These are phyloP conservation scores for Helostoma temminkii DNA, from an alignment of 2,797 vertebrate genomes.

Conservation along the genomic window DNA sequence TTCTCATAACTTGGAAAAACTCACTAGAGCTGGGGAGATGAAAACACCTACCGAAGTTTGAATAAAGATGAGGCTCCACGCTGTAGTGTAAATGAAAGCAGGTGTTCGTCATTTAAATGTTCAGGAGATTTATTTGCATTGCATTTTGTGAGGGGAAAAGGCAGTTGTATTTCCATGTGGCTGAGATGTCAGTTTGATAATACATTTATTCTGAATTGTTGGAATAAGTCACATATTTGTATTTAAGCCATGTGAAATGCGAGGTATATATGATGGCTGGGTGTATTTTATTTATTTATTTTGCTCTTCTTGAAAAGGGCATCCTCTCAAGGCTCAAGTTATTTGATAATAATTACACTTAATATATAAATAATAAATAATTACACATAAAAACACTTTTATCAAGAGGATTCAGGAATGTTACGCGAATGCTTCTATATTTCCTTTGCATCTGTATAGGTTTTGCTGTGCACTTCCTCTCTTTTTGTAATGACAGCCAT, in stretches of 20 bases:
- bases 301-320: conserved; percentile 19
- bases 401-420: conserved; percentile 13
- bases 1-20: conserved; percentile 11
- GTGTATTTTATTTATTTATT: not conserved
- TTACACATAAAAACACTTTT: no score
- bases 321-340: no score
- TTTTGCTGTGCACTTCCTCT: conserved; percentile 9
- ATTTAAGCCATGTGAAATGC: conserved; percentile 9
- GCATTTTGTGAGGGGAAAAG: conserved; percentile 15
- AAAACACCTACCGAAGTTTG: conserved; percentile 32
- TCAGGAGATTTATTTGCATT: conserved; percentile 52
- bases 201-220: conserved; percentile 14
- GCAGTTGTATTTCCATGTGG: conserved; percentile 19
- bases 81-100: conserved; percentile 46
- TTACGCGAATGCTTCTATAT: conserved; percentile 23
- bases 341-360: no score
- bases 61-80: conserved; percentile 49
- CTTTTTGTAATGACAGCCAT: conserved; percentile 19
- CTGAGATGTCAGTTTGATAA: conserved; percentile 11
- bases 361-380: not conserved
- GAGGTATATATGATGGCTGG: conserved; percentile 1
- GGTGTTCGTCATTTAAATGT: conserved; percentile 53
- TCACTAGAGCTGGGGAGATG: conserved; percentile 19
- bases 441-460: conserved; percentile 2
- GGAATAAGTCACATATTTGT: not conserved